Evolutionary conservation across 2,113 vertebrate genomes (phyloP).

Genomic region (Anser cygnoides): DNA sequence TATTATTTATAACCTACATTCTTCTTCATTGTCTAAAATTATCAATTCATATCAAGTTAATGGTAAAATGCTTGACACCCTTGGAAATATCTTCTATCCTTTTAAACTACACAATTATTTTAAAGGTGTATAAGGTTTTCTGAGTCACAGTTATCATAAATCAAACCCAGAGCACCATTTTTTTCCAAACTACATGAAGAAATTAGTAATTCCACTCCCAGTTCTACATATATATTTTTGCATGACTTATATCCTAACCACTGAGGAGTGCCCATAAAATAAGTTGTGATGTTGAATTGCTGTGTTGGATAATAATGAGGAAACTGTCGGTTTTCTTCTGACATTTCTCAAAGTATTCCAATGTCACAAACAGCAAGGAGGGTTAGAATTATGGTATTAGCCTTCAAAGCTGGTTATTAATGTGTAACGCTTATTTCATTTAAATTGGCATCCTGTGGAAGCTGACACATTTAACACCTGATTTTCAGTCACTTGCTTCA

Average conservation of each 20-base stretch:
- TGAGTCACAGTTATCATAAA: background rate
- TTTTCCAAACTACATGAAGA: background rate
- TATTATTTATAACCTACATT: background rate
- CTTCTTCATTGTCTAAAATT: slow-evolving; percentile 1
- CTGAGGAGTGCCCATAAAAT: background rate
- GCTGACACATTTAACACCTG: slow-evolving; percentile 31
- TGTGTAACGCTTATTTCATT: slow-evolving; percentile 11
- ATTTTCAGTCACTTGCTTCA: background rate
- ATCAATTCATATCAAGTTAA: background rate
- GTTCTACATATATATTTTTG: background rate
- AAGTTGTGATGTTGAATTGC: background rate
- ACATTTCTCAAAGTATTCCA: slow-evolving; percentile 30
- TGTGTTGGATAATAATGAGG: slow-evolving; percentile 6
- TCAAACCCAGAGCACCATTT: background rate
- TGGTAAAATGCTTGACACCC: background rate
- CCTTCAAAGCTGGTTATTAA: slow-evolving; percentile 56
- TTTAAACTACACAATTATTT: background rate
- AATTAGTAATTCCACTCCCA: background rate
- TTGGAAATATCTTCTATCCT: background rate
- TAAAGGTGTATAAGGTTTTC: background rate
- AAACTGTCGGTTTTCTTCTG: slow-evolving; percentile 7
- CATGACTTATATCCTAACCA: background rate
- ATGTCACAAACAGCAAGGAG: background rate
- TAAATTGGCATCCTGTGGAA: slow-evolving; percentile 30
- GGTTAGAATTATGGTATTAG: slow-evolving; percentile 40